phyloP scores from a whole-genome alignment of 2,888 invertebrate species.

The Ornithoptera alexandrae region DNA sequence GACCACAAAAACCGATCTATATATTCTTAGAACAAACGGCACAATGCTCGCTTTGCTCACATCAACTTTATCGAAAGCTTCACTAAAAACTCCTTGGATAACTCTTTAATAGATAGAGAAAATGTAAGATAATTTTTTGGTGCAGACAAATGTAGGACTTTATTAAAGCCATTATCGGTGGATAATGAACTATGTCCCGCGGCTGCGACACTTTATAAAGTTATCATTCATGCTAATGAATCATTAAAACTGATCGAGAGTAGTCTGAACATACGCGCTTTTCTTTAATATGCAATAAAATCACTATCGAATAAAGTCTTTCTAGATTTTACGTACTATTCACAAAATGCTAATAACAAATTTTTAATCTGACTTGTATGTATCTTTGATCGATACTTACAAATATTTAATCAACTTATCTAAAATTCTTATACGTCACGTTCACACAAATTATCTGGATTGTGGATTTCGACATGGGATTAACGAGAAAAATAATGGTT shows the following conservation, averaged over 20 bases:
- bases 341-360: background rate
- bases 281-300: constrained; percentile 32
- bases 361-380: background rate
- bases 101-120: background rate
- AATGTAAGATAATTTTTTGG: constrained; percentile 29
- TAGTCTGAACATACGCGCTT: constrained; percentile 43
- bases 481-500: too few species aligned
- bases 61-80: constrained; percentile 1
- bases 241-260: constrained; percentile 65
- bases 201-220: constrained; percentile 73
- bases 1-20: constrained; percentile 10
- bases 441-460: too few species aligned
- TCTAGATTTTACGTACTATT: background rate
- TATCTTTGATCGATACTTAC: background rate
- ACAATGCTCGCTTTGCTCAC: constrained; percentile 38
- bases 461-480: too few species aligned
- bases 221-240: constrained; percentile 73
- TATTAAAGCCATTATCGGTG: constrained; percentile 63
- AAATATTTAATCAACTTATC: too few species aligned
- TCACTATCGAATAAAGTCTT: constrained; percentile 3
- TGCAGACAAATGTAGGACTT: constrained; percentile 55
- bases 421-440: too few species aligned
- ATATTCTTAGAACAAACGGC: constrained; percentile 23
- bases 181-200: constrained; percentile 70
- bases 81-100: constrained; percentile 41